Evolutionary conservation across 2,888 invertebrate genomes (phyloP).

Genomic region (Galerucella pusilla): DNA sequence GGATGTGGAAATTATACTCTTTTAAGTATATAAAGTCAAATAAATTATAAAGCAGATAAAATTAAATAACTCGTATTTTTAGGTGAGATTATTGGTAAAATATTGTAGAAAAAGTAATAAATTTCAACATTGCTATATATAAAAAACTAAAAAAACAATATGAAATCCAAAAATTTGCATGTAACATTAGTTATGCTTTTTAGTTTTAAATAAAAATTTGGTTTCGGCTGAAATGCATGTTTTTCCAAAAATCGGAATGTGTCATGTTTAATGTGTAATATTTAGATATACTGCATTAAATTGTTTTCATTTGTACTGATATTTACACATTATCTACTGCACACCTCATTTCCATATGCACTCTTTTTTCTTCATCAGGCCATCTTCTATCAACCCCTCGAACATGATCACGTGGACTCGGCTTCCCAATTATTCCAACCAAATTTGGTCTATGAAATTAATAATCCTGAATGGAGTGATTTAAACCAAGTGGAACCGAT

Average conservation of each 20-base stretch:
- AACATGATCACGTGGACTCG: constrained; percentile 54
- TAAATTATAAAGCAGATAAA: too few species aligned
- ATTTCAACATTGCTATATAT: too few species aligned
- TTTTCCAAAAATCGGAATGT: constrained; percentile 6
- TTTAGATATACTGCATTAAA: not conserved
- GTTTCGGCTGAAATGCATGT: not conserved
- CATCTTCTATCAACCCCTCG: constrained; percentile 50
- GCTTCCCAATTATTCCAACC: not conserved
- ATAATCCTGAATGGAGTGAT: constrained; percentile 42
- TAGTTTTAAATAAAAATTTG: constrained; percentile 11
- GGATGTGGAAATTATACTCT: too few species aligned
- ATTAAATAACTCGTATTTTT: too few species aligned
- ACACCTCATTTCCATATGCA: constrained; percentile 56
- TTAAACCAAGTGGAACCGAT: constrained; percentile 57
- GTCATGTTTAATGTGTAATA: not conserved
- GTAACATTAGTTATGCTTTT: not conserved
- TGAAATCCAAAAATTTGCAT: not conserved
- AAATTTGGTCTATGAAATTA: not conserved
- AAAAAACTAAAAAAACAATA: not conserved
- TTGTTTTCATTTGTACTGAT: constrained; percentile 4
- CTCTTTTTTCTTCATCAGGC: constrained; percentile 54
- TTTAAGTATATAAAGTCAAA: too few species aligned
- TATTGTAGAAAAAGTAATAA: too few species aligned
- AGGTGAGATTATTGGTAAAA: too few species aligned
- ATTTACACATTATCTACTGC: constrained; percentile 45